These are phyloP conservation scores for Nettapus auritus DNA, from an alignment of 2,113 vertebrate genomes.

Conservation along the genomic window DNA sequence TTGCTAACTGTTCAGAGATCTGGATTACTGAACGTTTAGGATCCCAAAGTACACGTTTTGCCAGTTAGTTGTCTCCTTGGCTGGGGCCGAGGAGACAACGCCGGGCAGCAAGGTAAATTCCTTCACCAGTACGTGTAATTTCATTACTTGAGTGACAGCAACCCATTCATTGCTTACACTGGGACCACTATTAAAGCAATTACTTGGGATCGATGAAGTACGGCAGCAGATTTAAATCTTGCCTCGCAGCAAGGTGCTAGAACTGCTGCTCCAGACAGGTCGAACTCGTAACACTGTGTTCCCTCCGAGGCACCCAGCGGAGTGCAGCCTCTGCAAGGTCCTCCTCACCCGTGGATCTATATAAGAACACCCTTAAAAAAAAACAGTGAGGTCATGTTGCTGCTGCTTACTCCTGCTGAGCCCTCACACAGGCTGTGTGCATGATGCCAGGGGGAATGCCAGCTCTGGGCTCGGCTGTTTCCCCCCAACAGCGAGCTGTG, in stretches of 20 bases:
- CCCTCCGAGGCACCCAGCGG: neutral
- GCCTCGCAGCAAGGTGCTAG: neutral
- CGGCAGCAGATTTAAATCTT: neutral
- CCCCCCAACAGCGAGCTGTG: accelerated
- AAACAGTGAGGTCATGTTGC: neutral
- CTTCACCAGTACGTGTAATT: neutral
- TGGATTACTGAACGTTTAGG: neutral
- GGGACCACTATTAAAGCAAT: neutral
- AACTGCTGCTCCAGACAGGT: neutral
- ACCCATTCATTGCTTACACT: neutral
- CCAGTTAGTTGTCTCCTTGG: neutral
- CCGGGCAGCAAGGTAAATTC: neutral
- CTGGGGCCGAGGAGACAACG: neutral
- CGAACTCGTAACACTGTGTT: neutral
- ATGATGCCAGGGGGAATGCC: neutral
- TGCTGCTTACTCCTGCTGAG: neutral
- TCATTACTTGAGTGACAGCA: neutral
- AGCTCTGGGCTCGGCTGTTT: neutral
- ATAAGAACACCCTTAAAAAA: neutral
- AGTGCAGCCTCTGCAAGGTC: neutral
- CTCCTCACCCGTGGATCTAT: neutral
- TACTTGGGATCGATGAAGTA: neutral
- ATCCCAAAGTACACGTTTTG: neutral
- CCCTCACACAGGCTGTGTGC: neutral
- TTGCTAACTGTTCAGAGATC: neutral